A percentile compares a stretch with the other conserved stretches of the same genome.
Conservation (phyloP, 2,113 vertebrate species). For the Origma solitaria region DNA sequence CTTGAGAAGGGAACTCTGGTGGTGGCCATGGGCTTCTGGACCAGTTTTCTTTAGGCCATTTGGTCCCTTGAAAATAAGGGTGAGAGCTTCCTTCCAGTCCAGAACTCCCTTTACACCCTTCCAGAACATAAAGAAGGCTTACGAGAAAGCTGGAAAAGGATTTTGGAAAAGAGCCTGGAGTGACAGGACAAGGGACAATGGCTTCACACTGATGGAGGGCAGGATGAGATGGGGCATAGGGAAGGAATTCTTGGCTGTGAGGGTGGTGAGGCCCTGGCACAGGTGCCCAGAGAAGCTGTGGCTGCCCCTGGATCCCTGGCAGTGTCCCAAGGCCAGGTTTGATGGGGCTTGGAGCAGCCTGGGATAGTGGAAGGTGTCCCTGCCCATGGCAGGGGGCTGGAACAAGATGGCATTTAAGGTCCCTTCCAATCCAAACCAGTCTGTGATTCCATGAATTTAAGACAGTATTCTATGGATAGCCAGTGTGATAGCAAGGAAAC, state of each 20-base stretch:
- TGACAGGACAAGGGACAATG: background rate
- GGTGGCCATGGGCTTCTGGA: background rate
- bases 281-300: background rate
- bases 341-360: accelerated
- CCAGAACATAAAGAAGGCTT: background rate
- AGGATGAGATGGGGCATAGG: background rate
- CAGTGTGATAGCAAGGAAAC: background rate
- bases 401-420: background rate
- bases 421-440: background rate
- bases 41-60: background rate
- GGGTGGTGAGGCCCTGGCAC: background rate
- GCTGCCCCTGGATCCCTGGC: background rate
- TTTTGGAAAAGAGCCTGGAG: background rate
- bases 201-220: background rate
- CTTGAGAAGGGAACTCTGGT: background rate
- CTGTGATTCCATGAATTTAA: background rate
- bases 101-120: background rate
- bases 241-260: background rate
- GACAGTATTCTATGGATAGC: background rate
- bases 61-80: background rate
- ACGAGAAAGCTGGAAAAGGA: background rate
- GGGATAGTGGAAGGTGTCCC: accelerated
- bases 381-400: background rate
- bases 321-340: background rate
- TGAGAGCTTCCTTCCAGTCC: background rate